phyloP scores from a whole-genome alignment of 2,888 invertebrate species.

The Chymomyza fuscimana region DNA sequence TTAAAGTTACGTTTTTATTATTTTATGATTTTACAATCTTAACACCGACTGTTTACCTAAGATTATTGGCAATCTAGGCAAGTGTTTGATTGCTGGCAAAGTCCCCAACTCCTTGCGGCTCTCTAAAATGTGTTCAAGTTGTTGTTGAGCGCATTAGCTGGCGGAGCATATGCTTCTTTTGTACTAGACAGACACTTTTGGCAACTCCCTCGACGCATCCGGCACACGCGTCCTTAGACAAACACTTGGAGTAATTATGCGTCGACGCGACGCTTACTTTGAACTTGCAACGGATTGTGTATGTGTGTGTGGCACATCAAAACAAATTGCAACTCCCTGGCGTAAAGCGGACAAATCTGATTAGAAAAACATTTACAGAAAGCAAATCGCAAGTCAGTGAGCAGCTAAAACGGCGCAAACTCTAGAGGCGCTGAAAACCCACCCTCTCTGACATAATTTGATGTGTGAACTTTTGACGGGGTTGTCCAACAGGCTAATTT shows the following conservation, averaged over 20 bases:
- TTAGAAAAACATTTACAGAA: conserved; percentile 70
- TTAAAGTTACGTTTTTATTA: conserved; percentile 35
- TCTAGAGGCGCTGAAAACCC: not conserved
- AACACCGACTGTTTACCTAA: conserved; percentile 64
- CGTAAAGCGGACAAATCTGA: conserved; percentile 63
- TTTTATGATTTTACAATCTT: conserved; percentile 66
- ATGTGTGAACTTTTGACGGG: conserved; percentile 63
- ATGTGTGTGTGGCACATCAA: conserved; percentile 54
- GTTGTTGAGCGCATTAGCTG: not conserved
- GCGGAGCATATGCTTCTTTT: conserved; percentile 20
- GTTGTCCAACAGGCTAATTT: conserved; percentile 52
- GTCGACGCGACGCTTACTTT: conserved; percentile 32
- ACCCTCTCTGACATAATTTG: conserved; percentile 37
- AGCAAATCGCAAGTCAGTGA: conserved; percentile 68
- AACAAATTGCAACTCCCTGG: conserved; percentile 67
- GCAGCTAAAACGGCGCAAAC: not conserved
- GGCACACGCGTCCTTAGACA: conserved; percentile 28
- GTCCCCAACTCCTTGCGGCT: not conserved
- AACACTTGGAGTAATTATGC: conserved; percentile 63
- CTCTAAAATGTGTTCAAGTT: not conserved
- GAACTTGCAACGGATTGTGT: conserved; percentile 41
- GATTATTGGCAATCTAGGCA: conserved; percentile 44
- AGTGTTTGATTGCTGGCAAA: conserved; percentile 27
- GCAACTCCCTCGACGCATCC: conserved; percentile 14
- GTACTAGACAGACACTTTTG: conserved; percentile 6